Conservation (phyloP, 1,140 invertebrate genomes). For the Heliothis subflexa region DNA sequence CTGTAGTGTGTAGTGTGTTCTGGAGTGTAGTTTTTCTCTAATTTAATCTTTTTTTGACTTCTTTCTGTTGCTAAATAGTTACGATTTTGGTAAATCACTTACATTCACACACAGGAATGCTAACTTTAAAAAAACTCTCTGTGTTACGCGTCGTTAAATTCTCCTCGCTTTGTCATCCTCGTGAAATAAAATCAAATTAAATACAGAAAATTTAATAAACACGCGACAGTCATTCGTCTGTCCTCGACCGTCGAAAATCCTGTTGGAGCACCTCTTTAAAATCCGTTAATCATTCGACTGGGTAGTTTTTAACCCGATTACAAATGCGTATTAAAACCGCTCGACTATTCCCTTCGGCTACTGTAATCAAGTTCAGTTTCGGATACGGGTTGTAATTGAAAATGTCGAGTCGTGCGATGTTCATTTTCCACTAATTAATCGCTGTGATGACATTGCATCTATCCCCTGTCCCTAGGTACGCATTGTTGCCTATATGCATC, state of each 20-base stretch:
- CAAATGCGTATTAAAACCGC: constrained; percentile 62
- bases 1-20: too few relatives aligned
- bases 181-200: background rate
- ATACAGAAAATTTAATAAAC: constrained; percentile 21
- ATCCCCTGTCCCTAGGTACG: constrained; percentile 56
- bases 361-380: constrained; percentile 77
- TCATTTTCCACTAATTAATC: constrained; percentile 86
- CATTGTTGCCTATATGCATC: constrained; percentile 48
- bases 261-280: constrained; percentile 50
- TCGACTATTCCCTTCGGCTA: constrained; percentile 71
- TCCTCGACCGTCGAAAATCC: constrained; percentile 23
- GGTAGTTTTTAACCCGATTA: constrained; percentile 77
- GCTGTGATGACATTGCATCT: constrained; percentile 77
- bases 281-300: constrained; percentile 53
- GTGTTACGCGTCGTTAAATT: background rate
- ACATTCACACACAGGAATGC: too few relatives aligned
- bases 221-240: background rate
- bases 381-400: constrained; percentile 80
- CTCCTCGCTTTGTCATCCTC: background rate
- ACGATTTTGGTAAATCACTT: too few relatives aligned
- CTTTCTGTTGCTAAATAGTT: too few relatives aligned
- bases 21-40: too few relatives aligned
- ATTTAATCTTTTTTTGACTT: too few relatives aligned
- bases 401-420: constrained; percentile 80
- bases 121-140: background rate